Evolutionary conservation across 2,797 vertebrate species (phyloP).

Genomic region (Poliocrania exsul): DNA sequence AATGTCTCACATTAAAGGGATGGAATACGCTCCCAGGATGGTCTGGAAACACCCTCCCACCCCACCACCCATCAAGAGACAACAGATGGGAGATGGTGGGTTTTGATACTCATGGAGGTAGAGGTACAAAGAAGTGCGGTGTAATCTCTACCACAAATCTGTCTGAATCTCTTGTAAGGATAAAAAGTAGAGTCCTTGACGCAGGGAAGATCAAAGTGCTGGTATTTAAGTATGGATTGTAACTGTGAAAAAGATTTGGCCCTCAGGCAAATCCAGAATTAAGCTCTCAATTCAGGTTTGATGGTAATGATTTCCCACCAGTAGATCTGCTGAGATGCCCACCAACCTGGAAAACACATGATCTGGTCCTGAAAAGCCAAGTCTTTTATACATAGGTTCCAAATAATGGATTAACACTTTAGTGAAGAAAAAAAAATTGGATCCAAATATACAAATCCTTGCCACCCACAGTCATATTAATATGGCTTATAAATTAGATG

Average conservation of each 20-base stretch:
- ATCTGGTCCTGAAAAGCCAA: slow-evolving; percentile 6
- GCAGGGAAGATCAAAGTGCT: slow-evolving; percentile 30
- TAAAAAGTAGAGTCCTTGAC: neutral
- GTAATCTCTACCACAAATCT: neutral
- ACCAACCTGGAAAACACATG: neutral
- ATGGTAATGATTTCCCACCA: slow-evolving; percentile 39
- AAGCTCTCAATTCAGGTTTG: neutral
- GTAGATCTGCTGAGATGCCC: neutral
- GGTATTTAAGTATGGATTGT: neutral
- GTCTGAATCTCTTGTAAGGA: neutral
- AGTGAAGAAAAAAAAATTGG: neutral
- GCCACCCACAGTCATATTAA: neutral
- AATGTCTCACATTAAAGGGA: neutral
- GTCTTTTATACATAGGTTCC: neutral
- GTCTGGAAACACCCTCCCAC: neutral
- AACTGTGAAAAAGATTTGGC: slow-evolving; percentile 3
- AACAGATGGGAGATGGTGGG: neutral
- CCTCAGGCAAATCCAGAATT: slow-evolving; percentile 29
- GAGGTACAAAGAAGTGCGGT: neutral
- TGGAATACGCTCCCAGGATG: neutral
- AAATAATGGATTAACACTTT: slow-evolving; percentile 13
- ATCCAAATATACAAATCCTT: neutral
- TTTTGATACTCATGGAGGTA: neutral
- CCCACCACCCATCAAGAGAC: neutral
- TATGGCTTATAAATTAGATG: neutral